These are phyloP conservation scores for Eutrigla gurnardus DNA, from an alignment of 2,797 vertebrate species.

Conservation along the genomic window DNA sequence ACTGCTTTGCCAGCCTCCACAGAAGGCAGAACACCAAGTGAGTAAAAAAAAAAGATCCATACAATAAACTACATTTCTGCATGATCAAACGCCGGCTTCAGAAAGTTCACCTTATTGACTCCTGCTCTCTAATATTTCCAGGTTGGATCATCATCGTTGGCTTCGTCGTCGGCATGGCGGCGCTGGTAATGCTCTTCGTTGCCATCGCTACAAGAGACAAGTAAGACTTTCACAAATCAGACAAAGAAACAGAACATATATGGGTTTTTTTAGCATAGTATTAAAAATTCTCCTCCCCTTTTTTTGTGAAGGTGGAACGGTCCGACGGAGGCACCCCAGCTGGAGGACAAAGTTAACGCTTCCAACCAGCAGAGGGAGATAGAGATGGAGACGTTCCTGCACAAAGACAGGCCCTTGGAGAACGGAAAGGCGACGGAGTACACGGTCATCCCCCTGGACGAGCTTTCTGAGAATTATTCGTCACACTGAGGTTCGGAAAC, in stretches of 20 bases:
- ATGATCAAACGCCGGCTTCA: neutral
- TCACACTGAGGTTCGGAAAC: constrained; percentile 48
- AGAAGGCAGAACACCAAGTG: constrained; percentile 65
- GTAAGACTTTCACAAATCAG: constrained; percentile 62
- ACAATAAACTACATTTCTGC: neutral
- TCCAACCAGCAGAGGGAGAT: constrained; percentile 78
- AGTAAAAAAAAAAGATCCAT: constrained; percentile 34
- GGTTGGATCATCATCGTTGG: constrained; percentile 83
- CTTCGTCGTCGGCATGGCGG: constrained; percentile 74
- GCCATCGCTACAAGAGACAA: constrained; percentile 82
- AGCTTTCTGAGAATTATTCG: constrained; percentile 63
- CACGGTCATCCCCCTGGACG: constrained; percentile 77
- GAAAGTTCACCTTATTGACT: constrained; percentile 13
- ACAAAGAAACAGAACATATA: neutral
- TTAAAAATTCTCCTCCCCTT: neutral
- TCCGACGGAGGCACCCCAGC: constrained; percentile 78
- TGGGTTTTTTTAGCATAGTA: neutral
- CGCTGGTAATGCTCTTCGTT: constrained; percentile 69
- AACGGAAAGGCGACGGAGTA: constrained; percentile 79
- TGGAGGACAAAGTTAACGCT: constrained; percentile 74
- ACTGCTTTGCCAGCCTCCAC: rapidly evolving
- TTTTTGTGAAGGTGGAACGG: constrained; percentile 83
- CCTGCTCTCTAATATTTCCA: constrained; percentile 44
- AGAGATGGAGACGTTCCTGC: constrained; percentile 91
- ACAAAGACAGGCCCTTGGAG: constrained; percentile 78